Evolutionary conservation across 2,113 vertebrate species (phyloP).

Genomic region (Junco hyemalis): DNA sequence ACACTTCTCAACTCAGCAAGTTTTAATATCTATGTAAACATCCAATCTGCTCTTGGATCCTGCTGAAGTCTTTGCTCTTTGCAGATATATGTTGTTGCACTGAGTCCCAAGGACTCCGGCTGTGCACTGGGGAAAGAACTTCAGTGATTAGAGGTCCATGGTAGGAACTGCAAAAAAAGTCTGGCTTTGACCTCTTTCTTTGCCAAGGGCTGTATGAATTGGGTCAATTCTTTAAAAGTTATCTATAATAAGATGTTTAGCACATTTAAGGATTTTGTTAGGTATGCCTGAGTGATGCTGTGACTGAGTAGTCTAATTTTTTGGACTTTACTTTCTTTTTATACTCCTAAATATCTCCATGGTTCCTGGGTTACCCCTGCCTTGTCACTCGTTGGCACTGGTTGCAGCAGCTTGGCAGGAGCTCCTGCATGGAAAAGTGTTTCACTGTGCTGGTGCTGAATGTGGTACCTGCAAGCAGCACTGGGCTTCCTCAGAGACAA

Average conservation of each 20-base stretch:
- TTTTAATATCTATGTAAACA: neutral
- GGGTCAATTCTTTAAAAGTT: neutral
- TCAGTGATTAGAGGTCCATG: neutral
- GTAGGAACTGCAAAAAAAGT: neutral
- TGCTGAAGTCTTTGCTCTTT: neutral
- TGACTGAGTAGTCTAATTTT: neutral
- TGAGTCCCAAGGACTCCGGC: neutral
- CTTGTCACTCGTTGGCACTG: rapidly evolving
- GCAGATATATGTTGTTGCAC: no score
- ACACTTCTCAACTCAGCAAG: neutral
- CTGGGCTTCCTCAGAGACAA: rapidly evolving
- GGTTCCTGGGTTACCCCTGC: neutral
- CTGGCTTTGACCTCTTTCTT: neutral
- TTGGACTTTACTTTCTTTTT: neutral
- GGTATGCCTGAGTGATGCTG: neutral
- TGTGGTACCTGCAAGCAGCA: neutral
- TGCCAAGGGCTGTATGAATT: neutral
- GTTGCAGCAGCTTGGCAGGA: neutral
- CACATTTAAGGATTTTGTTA: neutral
- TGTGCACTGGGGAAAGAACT: neutral
- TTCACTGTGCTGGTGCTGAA: neutral
- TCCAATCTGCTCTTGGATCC: neutral
- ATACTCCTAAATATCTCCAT: neutral
- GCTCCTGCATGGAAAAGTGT: neutral
- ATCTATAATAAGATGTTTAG: neutral